These are phyloP conservation scores for Ciconia nigra DNA, from an alignment of 2,797 vertebrate species.

Conservation along the genomic window DNA sequence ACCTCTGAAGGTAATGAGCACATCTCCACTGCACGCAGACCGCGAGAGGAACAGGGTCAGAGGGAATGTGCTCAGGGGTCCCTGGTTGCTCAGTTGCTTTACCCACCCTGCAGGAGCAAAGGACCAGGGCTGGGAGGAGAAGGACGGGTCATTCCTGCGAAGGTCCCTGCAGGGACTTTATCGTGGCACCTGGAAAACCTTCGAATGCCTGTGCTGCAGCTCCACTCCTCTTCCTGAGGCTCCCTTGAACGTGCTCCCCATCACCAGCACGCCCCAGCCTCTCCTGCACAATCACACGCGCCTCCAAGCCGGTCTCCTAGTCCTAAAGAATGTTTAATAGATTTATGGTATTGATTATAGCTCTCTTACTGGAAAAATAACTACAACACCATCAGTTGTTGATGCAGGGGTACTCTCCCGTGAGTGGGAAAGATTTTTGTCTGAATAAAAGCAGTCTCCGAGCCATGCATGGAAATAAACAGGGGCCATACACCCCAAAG, in stretches of 20 bases:
- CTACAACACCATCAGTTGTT: background rate
- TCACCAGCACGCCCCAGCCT: background rate
- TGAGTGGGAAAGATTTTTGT: background rate
- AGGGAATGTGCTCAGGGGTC: background rate
- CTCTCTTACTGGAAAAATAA: background rate
- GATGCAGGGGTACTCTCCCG: background rate
- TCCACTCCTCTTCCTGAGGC: background rate
- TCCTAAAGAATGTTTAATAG: background rate
- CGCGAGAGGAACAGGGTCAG: background rate
- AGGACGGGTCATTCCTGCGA: background rate
- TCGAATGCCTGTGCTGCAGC: background rate
- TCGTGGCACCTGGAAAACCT: background rate
- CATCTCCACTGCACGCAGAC: background rate
- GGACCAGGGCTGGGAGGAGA: background rate
- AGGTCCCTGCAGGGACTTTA: background rate
- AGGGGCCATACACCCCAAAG: background rate
- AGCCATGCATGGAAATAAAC: background rate
- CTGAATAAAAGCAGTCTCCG: background rate
- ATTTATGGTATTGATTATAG: background rate
- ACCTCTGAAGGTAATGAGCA: background rate
- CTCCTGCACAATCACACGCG: background rate
- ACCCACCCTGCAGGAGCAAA: accelerated
- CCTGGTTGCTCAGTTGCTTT: background rate
- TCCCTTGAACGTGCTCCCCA: background rate
- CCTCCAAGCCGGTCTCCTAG: background rate